Evolutionary conservation across 2,888 invertebrate species (phyloP), one percentile per base, ranked within the genome.

Genomic region (Platynereis dumerilii): DNA sequence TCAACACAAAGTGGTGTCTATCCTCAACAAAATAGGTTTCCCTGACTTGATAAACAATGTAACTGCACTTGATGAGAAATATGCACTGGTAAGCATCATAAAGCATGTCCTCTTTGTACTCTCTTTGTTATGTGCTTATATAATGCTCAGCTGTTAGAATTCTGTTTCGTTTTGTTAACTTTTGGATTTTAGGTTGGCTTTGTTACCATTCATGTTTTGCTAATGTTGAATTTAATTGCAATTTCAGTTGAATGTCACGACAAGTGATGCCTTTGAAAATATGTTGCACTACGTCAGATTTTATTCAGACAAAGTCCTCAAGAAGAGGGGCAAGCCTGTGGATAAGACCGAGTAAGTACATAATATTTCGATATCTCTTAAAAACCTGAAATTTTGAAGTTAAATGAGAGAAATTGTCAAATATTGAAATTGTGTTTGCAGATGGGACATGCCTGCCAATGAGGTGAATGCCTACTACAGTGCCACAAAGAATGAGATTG

Each of bases 381-480:
- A 48, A 10, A 10, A 10, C 17, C 7, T 7, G 3, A 10, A 22
- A 48, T n/a, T 12, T 48, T 22, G 22, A 22, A 48, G n/a, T 48
- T 10, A 12, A n/a, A 5, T n/a, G 22, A 48, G 7, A n/a, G 17
- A 20, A 48, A 12, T 12, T 48, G n/a, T 48, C 48, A 12, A n/a
- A 48, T 7, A 12, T 48, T 20, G 3, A 5, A 48, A 3, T 5
- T 48, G 5, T 48, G 10, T 22, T 53, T 74, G 67, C 72, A 80
- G 78, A 57, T 83, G 83, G 83, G 70, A 70, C 24, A 78, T 80
- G 78, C 56, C 60, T 1, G 78, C 81, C 2, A 58, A 68, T 3
- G 72, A 70, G 28, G 78, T 79, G 27, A 81, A 81, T 68, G 81
- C 80, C n/a, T 80, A 79, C 67, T 81, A 81, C 69, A 72, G 70